These are phyloP conservation scores for Cheilosia variabilis DNA, from an alignment of 2,888 invertebrate genomes.

Conservation along the genomic window DNA sequence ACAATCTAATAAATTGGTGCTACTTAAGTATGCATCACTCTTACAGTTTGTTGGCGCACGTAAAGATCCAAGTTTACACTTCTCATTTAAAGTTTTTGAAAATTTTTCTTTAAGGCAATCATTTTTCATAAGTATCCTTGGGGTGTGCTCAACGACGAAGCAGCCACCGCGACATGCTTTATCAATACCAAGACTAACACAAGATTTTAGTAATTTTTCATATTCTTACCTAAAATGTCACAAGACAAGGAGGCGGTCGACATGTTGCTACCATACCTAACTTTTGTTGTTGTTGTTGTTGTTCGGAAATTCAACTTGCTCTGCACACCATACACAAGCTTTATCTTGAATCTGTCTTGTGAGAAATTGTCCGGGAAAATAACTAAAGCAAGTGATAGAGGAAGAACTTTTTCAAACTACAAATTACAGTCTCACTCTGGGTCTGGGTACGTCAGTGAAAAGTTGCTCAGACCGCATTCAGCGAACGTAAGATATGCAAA, in stretches of 20 bases:
- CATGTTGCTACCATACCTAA: background rate
- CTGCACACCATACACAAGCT: background rate
- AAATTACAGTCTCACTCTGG: conserved; percentile 43
- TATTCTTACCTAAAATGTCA: conserved; percentile 57
- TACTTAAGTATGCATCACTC: conserved; percentile 48
- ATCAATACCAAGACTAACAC: conserved; percentile 45
- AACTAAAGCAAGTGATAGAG: conserved; percentile 22
- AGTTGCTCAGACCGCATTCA: conserved; percentile 28
- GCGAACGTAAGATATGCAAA: conserved; percentile 46
- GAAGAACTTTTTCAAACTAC: conserved; percentile 52
- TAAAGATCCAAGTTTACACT: conserved; percentile 41
- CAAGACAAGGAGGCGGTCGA: conserved; percentile 27
- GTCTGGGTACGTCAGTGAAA: conserved; percentile 5
- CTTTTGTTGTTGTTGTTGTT: conserved; percentile 1
- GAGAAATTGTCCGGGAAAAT: conserved; percentile 24
- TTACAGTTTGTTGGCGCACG: conserved; percentile 21
- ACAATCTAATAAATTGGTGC: conserved; percentile 57
- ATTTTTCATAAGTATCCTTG: conserved; percentile 62
- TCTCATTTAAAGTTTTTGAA: conserved; percentile 52
- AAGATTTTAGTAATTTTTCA: conserved; percentile 62
- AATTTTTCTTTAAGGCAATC: conserved; percentile 56
- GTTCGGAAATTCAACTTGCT: background rate
- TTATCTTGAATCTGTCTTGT: conserved; percentile 11
- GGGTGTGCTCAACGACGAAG: conserved; percentile 18
- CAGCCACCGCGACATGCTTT: conserved; percentile 21